phyloP scores from a whole-genome alignment of 2,113 vertebrate species.

The Erythrolamprus reginae region DNA sequence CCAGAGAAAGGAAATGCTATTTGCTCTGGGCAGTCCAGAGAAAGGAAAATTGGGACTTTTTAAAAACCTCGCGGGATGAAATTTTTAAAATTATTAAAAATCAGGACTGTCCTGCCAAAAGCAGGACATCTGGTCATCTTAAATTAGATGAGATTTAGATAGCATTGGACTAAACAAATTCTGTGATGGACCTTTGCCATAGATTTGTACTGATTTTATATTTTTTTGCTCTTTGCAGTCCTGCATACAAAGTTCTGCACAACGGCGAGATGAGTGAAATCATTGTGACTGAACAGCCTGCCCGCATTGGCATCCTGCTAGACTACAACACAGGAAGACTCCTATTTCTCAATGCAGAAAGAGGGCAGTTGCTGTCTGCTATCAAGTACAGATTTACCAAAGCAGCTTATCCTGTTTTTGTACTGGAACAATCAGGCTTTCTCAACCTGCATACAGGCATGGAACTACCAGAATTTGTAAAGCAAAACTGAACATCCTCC shows the following conservation, averaged over 20 bases:
- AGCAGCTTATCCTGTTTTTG: constrained; percentile 79
- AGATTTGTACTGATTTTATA: neutral
- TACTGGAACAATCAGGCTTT: constrained; percentile 81
- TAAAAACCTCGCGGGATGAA: too few relatives aligned
- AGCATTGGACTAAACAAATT: neutral
- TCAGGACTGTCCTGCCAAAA: too few relatives aligned
- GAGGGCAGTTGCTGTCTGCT: constrained; percentile 78
- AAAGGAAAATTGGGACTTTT: too few relatives aligned
- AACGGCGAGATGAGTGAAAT: constrained; percentile 72
- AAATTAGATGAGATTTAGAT: neutral
- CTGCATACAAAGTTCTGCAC: constrained; percentile 84
- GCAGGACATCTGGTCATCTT: too few relatives aligned
- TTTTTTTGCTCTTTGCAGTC: constrained; percentile 57
- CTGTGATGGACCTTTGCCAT: neutral
- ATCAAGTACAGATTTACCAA: constrained; percentile 75
- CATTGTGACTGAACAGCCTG: constrained; percentile 69
- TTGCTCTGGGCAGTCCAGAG: too few relatives aligned
- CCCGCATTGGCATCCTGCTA: constrained; percentile 82
- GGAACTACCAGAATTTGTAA: constrained; percentile 82
- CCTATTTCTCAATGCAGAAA: constrained; percentile 85
- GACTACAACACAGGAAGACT: constrained; percentile 79
- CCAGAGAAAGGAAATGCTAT: too few relatives aligned
- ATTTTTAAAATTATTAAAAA: too few relatives aligned
- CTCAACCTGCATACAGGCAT: constrained; percentile 76
- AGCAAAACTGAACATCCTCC: constrained; percentile 71